Evolutionary conservation across 1,140 invertebrate genomes (phyloP), one percentile per base, ranked within the genome.

Genomic region (Apis laboriosa): DNA sequence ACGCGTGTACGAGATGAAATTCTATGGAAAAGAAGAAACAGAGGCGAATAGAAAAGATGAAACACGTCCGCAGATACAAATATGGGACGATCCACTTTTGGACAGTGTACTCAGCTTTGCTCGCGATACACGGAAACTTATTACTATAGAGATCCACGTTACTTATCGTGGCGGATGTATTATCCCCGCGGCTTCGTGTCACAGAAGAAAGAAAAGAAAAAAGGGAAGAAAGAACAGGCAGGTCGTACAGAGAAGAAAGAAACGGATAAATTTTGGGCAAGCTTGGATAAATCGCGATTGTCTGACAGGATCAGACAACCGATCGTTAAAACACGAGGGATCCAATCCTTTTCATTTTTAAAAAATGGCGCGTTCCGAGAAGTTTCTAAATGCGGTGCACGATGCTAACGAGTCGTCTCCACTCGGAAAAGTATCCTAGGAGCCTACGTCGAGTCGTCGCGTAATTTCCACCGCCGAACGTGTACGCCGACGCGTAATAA

Each of bases 401-500:
- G 19, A 0, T n/a, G 24, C 9, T 34, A 79, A 68, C 15, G 55
- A 68, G 15, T n/a, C 49, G 49, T 60, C 56, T 58, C 1, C 13
- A 15, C 21, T 0, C 49, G 53, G 51, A n/a, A 53, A 56, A 70
- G 55, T 71, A 63, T 79, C 58, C 58, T 17, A 51, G 66, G 49
- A 24, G 64, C 55, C 19, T 43, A 43, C 34, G 1, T 34, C 34
- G 34, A 17, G 60, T 53, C 51, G 61, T 17, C 70, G 21, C 58
- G 60, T 78, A 76, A 75, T 86, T 86, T 78, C 67, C 75, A 63
- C 49, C 70, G 70, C 70, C 70, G 49, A 83, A 68, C 61, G 74
- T 74, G 74, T 83, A 72, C 79, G 58, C 53, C 49, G 70, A 86
- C 74, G 85, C 84, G 66, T 86, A 78, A 86, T 78, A 86, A 86